phyloP scores from a whole-genome alignment of 2,888 invertebrate species.

The Xestia xanthographa region DNA sequence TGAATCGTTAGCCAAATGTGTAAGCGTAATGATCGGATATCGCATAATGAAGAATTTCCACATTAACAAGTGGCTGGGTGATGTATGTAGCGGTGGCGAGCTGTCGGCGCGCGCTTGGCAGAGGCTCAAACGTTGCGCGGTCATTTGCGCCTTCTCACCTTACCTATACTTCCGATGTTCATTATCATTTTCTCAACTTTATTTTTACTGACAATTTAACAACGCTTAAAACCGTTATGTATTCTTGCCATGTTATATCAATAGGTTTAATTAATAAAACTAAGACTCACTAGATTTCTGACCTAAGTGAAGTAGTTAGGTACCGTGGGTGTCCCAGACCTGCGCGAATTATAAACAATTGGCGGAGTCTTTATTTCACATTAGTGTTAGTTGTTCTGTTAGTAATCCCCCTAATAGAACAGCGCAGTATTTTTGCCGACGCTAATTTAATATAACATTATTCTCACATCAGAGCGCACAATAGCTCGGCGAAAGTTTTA shows the following conservation, averaged over 20 bases:
- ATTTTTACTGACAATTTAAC: background rate
- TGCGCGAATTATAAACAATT: constrained; percentile 12
- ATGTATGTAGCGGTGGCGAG: constrained; percentile 26
- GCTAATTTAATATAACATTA: constrained; percentile 65
- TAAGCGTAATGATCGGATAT: constrained; percentile 33
- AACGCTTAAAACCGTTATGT: background rate
- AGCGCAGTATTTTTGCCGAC: constrained; percentile 60
- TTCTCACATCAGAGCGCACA: constrained; percentile 64
- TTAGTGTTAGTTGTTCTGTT: constrained; percentile 35
- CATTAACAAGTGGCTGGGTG: constrained; percentile 27
- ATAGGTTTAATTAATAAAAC: no score
- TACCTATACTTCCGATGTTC: constrained; percentile 28
- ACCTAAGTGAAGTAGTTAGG: background rate
- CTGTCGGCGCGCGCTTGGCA: constrained; percentile 62
- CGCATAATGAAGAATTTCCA: constrained; percentile 31
- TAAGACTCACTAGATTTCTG: background rate
- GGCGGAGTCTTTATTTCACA: constrained; percentile 28
- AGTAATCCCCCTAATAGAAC: constrained; percentile 34
- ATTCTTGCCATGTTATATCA: background rate
- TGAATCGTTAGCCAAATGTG: constrained; percentile 26
- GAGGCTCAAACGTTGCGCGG: constrained; percentile 62
- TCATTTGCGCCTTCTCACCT: constrained; percentile 62
- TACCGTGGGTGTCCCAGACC: background rate
- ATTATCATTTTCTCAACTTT: constrained; percentile 9
- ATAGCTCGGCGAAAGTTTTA: constrained; percentile 65